phyloP scores from a whole-genome alignment of 2,888 invertebrate species.

The Xanthorhoe spadicearia region DNA sequence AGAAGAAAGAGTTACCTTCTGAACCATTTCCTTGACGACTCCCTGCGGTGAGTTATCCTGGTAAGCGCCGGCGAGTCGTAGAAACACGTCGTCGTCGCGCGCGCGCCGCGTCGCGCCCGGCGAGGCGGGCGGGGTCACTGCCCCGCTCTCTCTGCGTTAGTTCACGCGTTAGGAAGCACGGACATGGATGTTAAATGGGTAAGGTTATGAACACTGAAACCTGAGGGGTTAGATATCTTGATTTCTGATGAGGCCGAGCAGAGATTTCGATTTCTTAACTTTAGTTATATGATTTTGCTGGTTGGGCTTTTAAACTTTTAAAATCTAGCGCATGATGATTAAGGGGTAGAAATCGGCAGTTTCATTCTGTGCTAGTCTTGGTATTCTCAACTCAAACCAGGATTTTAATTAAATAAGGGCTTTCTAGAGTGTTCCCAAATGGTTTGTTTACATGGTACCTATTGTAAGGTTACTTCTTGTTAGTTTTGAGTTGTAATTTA shows the following conservation, averaged over 20 bases:
- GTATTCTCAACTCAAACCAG: no score
- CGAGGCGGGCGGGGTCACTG: constrained; percentile 85
- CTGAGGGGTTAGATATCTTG: background rate
- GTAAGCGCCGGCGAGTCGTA: constrained; percentile 88
- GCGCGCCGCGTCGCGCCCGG: constrained; percentile 84
- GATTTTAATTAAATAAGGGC: no score
- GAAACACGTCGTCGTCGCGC: constrained; percentile 90
- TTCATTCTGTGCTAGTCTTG: no score
- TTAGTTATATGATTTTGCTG: no score
- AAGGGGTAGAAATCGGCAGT: no score
- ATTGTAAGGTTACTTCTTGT: no score
- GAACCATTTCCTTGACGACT: constrained; percentile 82
- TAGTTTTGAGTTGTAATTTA: no score
- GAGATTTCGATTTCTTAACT: background rate
- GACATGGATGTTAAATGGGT: constrained; percentile 12
- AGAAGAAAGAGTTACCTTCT: constrained; percentile 72
- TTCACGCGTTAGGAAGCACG: constrained; percentile 41
- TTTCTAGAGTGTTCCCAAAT: no score
- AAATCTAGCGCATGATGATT: no score
- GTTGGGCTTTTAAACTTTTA: no score
- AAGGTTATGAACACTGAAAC: constrained; percentile 1
- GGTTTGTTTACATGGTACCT: no score
- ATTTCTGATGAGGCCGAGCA: background rate
- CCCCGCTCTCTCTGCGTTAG: constrained; percentile 61
- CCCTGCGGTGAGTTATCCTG: constrained; percentile 67